Conservation (phyloP, 2,888 invertebrate genomes). For the Lucinisca nassula region DNA sequence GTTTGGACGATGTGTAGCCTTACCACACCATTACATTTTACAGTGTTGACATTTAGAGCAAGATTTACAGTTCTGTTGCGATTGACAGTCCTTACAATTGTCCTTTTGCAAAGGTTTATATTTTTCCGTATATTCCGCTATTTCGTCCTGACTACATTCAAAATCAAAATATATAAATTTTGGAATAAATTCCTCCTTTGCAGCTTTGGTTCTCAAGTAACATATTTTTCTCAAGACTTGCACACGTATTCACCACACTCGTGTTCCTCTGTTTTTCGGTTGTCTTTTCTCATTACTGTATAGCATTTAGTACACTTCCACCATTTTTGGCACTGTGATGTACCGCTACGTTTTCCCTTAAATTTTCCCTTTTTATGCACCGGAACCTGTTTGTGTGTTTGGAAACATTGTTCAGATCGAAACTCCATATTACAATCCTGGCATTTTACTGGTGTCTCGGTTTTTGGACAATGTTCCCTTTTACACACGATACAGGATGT, state of each 20-base stretch:
- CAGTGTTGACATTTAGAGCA: not conserved
- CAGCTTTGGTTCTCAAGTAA: slow-evolving; percentile 23
- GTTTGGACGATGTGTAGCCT: not conserved
- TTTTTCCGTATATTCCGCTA: not conserved
- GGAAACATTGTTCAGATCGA: not conserved
- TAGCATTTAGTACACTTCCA: slow-evolving; percentile 11
- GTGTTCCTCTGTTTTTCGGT: slow-evolving; percentile 24
- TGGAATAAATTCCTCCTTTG: slow-evolving; percentile 20
- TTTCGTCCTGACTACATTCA: slow-evolving; percentile 34
- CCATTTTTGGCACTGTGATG: not conserved
- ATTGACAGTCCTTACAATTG: not conserved
- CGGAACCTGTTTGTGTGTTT: not conserved
- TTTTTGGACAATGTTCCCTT: slow-evolving; percentile 8
- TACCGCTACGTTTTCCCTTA: not conserved
- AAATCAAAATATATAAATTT: slow-evolving; percentile 54
- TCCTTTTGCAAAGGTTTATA: not conserved
- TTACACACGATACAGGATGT: slow-evolving; percentile 35
- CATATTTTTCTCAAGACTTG: slow-evolving; percentile 14
- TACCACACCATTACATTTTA: slow-evolving; percentile 13
- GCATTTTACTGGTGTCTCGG: slow-evolving; percentile 18
- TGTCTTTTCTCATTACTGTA: slow-evolving; percentile 20
- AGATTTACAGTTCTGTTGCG: not conserved
- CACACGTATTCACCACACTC: slow-evolving; percentile 40
- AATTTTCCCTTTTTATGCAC: not conserved
- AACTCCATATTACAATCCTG: slow-evolving; percentile 31